Base-by-base conservation (phyloP, 2,113 vertebrate genomes). In the Serinus canaria region DNA sequence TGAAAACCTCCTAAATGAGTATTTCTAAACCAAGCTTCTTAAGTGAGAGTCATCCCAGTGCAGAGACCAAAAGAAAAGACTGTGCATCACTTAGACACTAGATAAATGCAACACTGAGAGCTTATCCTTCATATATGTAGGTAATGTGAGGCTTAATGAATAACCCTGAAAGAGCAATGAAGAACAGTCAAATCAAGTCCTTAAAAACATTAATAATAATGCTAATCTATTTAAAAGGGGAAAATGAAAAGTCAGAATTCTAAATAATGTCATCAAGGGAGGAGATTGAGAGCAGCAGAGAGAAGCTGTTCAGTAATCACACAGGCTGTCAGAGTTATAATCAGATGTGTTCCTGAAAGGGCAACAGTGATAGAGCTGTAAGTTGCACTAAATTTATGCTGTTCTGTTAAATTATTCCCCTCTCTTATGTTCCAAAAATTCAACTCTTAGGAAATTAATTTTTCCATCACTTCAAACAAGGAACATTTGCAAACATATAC, bases 191-290 rank as follows among this genome's bases (percentile, higher is more conserved):
- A 87, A 91, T 27, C n/a, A 33, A 91, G 20, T 70, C 43, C 46
- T 92, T 70, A 70, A 81, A 88, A 87, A 52, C 53, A 68, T 47
- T 79, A 69, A 83, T 88, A 89, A 84, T 41, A 67, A 87, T 63
- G 35, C 10, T 25, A 39, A 82, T 84, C 16, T 74, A 47, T 33
- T 39, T 73, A 87, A 72, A 89, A 47, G 18, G 15, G 30, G 35
- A 52, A 74, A 87, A 62, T 39, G 14, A 87, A 94, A 95, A 56
- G 90, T 92, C 81, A 60, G 47, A 75, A 84, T 89, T 94, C 66
- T 82, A 87, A 96, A 84, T 84, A 94, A 70, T 43, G 7, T 81
- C 35, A 64, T 87, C 64, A 91, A 75, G 33, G 56, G 89, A 75
- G 67, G 39, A 91, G 64, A 92, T 52, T 2, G 15, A 78, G 33